phyloP scores from a whole-genome alignment of 2,888 invertebrate species.

The Sylvicola cinctus region DNA sequence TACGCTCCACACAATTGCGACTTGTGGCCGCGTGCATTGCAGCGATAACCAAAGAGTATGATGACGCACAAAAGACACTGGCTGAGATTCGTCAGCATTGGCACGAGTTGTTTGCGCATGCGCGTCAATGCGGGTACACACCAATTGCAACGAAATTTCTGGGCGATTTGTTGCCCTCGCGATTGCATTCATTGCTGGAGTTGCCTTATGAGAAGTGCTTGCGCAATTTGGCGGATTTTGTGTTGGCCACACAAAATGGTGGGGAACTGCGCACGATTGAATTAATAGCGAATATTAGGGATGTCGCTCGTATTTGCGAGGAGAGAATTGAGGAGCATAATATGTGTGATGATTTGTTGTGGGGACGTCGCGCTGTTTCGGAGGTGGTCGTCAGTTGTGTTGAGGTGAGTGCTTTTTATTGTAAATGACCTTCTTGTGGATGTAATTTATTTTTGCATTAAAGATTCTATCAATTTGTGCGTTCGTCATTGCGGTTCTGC shows the following conservation, averaged over 20 bases:
- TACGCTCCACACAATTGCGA: constrained; percentile 19
- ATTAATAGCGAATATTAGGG: constrained; percentile 16
- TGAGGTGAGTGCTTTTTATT: constrained; percentile 29
- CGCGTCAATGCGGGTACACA: constrained; percentile 17
- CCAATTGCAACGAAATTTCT: constrained; percentile 21
- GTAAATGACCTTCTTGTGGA: not conserved
- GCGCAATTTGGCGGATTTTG: constrained; percentile 18
- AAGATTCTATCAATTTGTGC: constrained; percentile 23
- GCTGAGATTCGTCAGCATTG: constrained; percentile 9
- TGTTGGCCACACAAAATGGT: constrained; percentile 10
- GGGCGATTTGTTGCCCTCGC: constrained; percentile 25
- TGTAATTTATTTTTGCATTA: constrained; percentile 4
- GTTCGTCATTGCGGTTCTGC: constrained; percentile 20
- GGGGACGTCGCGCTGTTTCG: constrained; percentile 29
- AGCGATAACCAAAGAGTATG: constrained; percentile 10
- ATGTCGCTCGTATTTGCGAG: constrained; percentile 15
- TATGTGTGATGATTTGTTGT: constrained; percentile 22
- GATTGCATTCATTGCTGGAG: constrained; percentile 19
- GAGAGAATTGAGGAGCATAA: constrained; percentile 24
- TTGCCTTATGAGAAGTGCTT: constrained; percentile 24
- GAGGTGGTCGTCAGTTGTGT: constrained; percentile 36
- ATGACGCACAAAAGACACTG: constrained; percentile 1
- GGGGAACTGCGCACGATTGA: not conserved
- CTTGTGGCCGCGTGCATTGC: constrained; percentile 21
- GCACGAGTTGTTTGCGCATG: constrained; percentile 18